These are phyloP conservation scores for Euura saliciscinereae DNA, from an alignment of 1,140 invertebrate species.

Conservation along the genomic window DNA sequence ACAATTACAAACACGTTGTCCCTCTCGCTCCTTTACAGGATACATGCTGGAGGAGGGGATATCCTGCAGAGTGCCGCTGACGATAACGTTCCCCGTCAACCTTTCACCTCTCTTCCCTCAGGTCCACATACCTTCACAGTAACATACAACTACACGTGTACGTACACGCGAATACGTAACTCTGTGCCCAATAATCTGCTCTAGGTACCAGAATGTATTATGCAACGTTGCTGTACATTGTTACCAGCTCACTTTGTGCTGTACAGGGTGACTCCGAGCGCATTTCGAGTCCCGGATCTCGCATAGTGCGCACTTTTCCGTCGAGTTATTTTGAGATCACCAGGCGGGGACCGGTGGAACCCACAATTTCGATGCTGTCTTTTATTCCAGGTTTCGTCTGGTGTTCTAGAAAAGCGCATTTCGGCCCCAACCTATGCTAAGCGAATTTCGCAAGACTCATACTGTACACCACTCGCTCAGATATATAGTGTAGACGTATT, in stretches of 20 bases:
- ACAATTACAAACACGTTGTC: neutral
- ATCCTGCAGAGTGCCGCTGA: neutral
- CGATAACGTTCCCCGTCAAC: neutral
- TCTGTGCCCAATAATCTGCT: constrained; percentile 2
- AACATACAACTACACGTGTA: neutral
- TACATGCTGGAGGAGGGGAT: neutral
- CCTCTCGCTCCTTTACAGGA: neutral
- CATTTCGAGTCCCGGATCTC: neutral
- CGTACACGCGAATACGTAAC: neutral
- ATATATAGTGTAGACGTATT: neutral
- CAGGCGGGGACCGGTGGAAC: too few relatives aligned
- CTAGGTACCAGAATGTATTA: neutral
- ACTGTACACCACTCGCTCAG: too few relatives aligned
- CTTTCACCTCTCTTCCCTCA: neutral
- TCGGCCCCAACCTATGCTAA: too few relatives aligned
- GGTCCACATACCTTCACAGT: neutral
- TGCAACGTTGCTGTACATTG: neutral
- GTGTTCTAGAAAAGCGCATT: too few relatives aligned
- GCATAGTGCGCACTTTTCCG: neutral
- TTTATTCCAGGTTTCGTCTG: too few relatives aligned
- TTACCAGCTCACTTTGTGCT: neutral
- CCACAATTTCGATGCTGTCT: too few relatives aligned
- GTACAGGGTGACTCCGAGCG: neutral
- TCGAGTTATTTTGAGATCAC: too few relatives aligned
- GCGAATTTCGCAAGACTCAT: too few relatives aligned